These are phyloP conservation scores for Artibeus jamaicensis DNA, from an alignment of 2,797 vertebrate species.

Conservation along the genomic window DNA sequence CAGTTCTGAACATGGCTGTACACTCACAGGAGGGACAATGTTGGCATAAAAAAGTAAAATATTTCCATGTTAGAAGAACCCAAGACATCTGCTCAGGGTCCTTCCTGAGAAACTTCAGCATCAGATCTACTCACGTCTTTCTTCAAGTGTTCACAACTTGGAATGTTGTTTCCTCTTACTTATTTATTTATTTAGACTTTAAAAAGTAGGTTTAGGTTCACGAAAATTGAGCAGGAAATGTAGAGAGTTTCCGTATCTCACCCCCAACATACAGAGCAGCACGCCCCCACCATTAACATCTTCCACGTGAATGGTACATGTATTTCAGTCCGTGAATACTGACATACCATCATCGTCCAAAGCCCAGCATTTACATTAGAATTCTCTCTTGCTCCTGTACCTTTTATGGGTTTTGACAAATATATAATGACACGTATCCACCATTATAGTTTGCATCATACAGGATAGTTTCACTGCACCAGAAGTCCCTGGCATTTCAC, in stretches of 20 bases:
- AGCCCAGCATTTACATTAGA: background rate
- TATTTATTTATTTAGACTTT: constrained; percentile 3
- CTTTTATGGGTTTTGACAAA: background rate
- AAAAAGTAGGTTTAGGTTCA: background rate
- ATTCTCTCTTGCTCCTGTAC: background rate
- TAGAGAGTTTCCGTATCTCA: background rate
- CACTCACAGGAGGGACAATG: background rate
- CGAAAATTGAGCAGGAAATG: background rate
- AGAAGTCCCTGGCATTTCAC: background rate
- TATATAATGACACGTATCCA: background rate
- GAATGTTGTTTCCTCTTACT: background rate
- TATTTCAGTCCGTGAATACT: background rate
- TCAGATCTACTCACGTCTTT: background rate
- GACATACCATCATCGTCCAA: background rate
- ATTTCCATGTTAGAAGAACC: background rate
- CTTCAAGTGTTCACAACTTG: background rate
- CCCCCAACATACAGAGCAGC: background rate
- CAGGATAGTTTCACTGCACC: background rate
- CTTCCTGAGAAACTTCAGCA: background rate
- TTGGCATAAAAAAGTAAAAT: background rate
- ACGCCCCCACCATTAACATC: background rate
- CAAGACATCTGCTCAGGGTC: background rate
- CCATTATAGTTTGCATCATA: background rate
- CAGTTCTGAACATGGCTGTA: background rate
- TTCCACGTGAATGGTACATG: background rate